Evolutionary conservation across 2,113 vertebrate species (phyloP), one percentile per base, ranked within the genome.

Genomic region (Dissostichus mawsoni): DNA sequence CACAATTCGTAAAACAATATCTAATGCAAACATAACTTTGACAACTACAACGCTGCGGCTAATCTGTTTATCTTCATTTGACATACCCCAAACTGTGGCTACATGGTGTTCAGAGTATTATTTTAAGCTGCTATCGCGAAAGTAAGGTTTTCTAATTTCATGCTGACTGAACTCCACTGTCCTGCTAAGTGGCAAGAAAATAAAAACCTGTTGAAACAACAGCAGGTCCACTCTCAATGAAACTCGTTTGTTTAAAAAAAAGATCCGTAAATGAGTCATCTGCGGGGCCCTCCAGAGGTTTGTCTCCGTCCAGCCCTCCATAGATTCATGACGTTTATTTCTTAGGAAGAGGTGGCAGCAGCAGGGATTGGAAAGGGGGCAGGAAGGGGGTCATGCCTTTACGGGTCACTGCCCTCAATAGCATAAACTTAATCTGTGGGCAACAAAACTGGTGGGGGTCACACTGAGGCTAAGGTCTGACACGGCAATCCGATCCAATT

Each of bases 261-360:
- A 70, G 59, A 84, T 48, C 25, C 48, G 62, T 23, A n/a, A 45
- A 80, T 94, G 93, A 94, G 81, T 94, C 93, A 94, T 89, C 41
- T 9, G 62, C 55, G 52, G 59, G 89, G 88, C 87, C 85, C 80
- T 87, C 84, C 78, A 29, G 48, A 53, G 83, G 78, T 86, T 89
- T 89, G 78, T 86, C 64, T 79, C 84, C 20, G 71, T 83, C 87
- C 71, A 80, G 75, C 85, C 83, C 86, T 80, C 11, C 6, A 62
- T 81, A 87, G 78, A 89, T 81, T 77, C 81, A 56, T 85, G 82
- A 85, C 71, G 82, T 80, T 5, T 8, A 41, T 41, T 53, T 48
- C 73, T 56, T 56, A 53, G 78, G 79, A 89, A 83, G 83, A 76
- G 87, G 83, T 58, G 57, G 80, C 45, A 10, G 78, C 33, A 55